Evolutionary conservation across 2,113 vertebrate species (phyloP), one percentile per base, ranked within the genome.

Genomic region (Drymodes brunneopygia): DNA sequence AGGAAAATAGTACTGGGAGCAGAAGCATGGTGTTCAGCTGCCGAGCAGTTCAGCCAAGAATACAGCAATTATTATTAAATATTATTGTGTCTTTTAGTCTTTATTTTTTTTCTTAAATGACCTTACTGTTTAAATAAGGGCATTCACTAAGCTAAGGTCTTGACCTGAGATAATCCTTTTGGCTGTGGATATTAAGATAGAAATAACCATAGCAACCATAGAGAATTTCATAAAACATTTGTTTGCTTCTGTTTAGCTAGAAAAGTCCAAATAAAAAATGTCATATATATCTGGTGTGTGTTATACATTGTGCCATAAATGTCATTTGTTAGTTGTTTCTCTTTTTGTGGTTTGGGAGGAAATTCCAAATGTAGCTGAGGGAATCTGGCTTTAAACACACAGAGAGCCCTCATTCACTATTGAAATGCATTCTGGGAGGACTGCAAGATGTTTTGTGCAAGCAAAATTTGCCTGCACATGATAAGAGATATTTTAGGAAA

Each of bases 261-360:
- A 91, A 89, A 94, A 96, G 80, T 92, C 91, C 94, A 95, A 97
- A 95, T 97, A 96, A 97, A 96, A 96, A 95, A 96, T 96, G 89
- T 95, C 94, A 95, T 72, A 89, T 96, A 94, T 95, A 96, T 96
- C 95, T 97, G 95, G 91, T 95, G 69, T 97, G 88, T 97, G 96
- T 96, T 97, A 97, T 97, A 96, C 92, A 96, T 95, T 94, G 91
- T 96, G 89, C 95, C 92, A 91, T 97, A 97, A 97, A 97, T 97
- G 95, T 96, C 95, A 96, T 97, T 97, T 95, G 94, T 96, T 97
- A 96, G 96, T 95, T 95, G 93, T 97, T 97, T 95, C 96, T 96
- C 92, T 97, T 97, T 95, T 97, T 97, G 96, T 96, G 96, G 96
- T 97, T 97, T 97, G 87, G 81, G 93, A 97, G 95, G 96, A 96